Base-by-base conservation (phyloP, 2,888 invertebrate genomes). In the Limnephilus auricula region DNA sequence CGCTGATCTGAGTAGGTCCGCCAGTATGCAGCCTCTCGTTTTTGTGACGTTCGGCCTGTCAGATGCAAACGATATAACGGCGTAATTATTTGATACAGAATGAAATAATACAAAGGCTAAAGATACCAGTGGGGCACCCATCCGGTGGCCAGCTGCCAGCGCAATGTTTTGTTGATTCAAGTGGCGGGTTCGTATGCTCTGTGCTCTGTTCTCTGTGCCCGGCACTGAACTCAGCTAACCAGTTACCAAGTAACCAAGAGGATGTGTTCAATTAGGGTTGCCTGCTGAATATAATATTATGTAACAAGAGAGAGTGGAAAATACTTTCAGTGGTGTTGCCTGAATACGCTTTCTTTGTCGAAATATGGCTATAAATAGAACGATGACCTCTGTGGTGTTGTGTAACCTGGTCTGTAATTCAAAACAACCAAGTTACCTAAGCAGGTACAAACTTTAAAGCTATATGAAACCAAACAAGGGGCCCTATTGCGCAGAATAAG, bases 131-230 rank as follows among this genome's bases (percentile, higher is more conserved):
- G 25, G 31, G 31, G 65, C 31, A 32, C 31, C 25, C 31, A 32
- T 18, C 25, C 65, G 89, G 88, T 91, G 91, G 91, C 91, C 91
- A 91, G 89, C 80, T 91, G 91, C 91, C 91, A 91, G 84, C 89
- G 45, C 40, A 37, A 40, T 91, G 91, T 91, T 91, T 82, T 91
- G 89, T 91, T 84, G 91, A 89, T 79, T 91, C 89, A 83, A 91
- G 91, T 50, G 9, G 31, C 87, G 32, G 31, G 89, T 83, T 45
- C 45, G 40, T 78, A 10, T 85, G 13, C 85, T 37, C 40, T 37
- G 84, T 18, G 82, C 84, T 37, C 37, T 37, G 84, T 18, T 34
- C 84, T 37, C 37, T 40, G 37, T 40, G 31, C 87, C n/a, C 85
- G 6, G 25, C 45, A 85, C 18, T n/a, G 65, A 65, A 65, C n/a